These are phyloP conservation scores for Phalera bucephala DNA, from an alignment of 2,888 invertebrate genomes.

Conservation along the genomic window DNA sequence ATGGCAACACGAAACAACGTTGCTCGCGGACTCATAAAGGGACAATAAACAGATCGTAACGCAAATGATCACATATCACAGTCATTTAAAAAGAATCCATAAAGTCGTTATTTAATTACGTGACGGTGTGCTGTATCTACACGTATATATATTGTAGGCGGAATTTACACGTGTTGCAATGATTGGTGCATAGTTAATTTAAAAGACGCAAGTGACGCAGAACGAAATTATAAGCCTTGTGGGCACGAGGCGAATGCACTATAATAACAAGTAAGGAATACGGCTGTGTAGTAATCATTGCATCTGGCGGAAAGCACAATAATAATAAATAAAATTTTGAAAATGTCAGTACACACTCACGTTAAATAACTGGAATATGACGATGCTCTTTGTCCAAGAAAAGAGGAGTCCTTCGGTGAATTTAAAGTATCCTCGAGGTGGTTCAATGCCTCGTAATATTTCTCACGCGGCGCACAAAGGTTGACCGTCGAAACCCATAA, in stretches of 20 bases:
- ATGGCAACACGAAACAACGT: not conserved
- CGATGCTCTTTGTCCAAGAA: conserved; percentile 46
- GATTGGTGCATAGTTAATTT: conserved; percentile 26
- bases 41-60: conserved; percentile 16
- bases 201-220: conserved; percentile 39
- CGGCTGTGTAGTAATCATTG: not conserved
- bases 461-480: conserved; percentile 59
- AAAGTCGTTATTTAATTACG: conserved; percentile 45
- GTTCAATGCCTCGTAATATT: conserved; percentile 58
- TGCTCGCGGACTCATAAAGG: conserved; percentile 1
- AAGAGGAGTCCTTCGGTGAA: conserved; percentile 55
- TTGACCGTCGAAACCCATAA: conserved; percentile 60
- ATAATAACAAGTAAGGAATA: not conserved
- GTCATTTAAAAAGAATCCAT: conserved; percentile 50
- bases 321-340: conserved; percentile 34
- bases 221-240: conserved; percentile 17
- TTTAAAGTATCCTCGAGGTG: conserved; percentile 52
- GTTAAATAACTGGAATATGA: conserved; percentile 37
- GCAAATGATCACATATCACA: conserved; percentile 15
- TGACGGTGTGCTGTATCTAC: conserved; percentile 38
- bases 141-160: conserved; percentile 30
- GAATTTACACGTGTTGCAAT: conserved; percentile 53
- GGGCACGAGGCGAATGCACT: conserved; percentile 1
- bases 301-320: conserved; percentile 23
- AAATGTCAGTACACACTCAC: conserved; percentile 28